Evolutionary conservation across 2,888 invertebrate genomes (phyloP), one percentile per base, ranked within the genome.

Genomic region (Diarsia brunnea): DNA sequence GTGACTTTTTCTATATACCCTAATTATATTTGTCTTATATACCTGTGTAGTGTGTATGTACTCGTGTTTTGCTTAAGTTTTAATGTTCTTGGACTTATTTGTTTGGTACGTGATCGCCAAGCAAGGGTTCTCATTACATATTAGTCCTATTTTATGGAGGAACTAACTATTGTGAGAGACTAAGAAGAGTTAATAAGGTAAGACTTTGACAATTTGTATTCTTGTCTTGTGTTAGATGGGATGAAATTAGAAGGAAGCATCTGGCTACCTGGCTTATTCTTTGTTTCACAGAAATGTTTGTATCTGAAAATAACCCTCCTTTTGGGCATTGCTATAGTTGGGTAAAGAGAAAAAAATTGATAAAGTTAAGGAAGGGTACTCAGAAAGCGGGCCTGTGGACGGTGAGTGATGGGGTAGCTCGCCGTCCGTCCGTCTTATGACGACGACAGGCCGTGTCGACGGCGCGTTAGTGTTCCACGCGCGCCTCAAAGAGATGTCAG

Each of bases 51-150:
- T 55, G 53, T 53, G 55, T 19, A 60, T 60, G 27, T 89, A 89
- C 90, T 90, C 88, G 89, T 90, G 89, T 91, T 85, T 87, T 90
- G 89, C 84, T 90, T 79, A 89, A 91, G 91, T 91, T 91, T 90
- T 91, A 92, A 92, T 91, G 91, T 87, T 87, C 89, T 89, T 78
- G 87, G 86, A 84, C 89, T 90, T 93, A 91, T 92, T 92, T 92
- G 90, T 92, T 92, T 91, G 90, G 89, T 91, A 91, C 89, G 87
- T 85, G 89, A 87, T 87, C 88, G 85, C 87, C 84, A 82, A 87
- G 84, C 82, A 86, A 89, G 82, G 87, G 88, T 85, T 89, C 84
- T 88, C 85, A 87, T 90, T 90, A 87, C 85, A 87, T 89, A 89
- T 91, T 90, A 90, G 86, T 88, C 87, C 84, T 82, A 82, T 83